A percentile compares a stretch with the other conserved stretches of the same genome.
phyloP scores from a whole-genome alignment of 1,140 invertebrate species.

The Kradibia gibbosae region DNA sequence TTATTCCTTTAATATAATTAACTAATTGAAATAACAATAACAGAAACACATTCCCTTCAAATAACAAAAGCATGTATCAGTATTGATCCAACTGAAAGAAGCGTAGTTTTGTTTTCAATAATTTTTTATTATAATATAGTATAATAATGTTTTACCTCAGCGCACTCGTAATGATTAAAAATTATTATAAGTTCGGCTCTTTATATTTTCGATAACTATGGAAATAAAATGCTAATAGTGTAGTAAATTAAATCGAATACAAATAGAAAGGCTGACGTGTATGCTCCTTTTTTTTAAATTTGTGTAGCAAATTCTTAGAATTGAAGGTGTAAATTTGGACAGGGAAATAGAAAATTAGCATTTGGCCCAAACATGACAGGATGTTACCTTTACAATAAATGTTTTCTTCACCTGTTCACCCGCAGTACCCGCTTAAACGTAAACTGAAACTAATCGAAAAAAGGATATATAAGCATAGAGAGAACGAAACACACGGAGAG shows the following conservation, averaged over 20 bases:
- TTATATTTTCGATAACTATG: background rate
- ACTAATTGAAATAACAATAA: no score
- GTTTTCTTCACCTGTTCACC: constrained; percentile 68
- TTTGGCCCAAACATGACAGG: constrained; percentile 55
- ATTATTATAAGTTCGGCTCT: background rate
- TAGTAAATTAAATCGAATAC: background rate
- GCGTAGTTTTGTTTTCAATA: background rate
- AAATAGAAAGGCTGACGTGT: background rate
- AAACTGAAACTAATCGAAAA: constrained; percentile 47
- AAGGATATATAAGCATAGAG: constrained; percentile 53
- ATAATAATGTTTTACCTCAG: background rate
- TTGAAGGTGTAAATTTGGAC: constrained; percentile 30
- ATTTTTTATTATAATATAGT: background rate
- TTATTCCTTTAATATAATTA: no score
- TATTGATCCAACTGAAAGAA: background rate
- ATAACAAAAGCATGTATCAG: background rate
- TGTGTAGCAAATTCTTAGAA: background rate
- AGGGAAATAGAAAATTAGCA: constrained; percentile 51
- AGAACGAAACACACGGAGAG: background rate
- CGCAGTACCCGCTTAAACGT: constrained; percentile 59
- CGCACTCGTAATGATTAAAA: background rate
- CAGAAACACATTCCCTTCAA: background rate
- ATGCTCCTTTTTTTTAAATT: background rate
- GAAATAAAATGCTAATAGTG: constrained; percentile 1
- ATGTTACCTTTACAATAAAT: constrained; percentile 58